These are phyloP conservation scores for Danio choprae DNA, from an alignment of 2,797 vertebrate species.

Conservation along the genomic window DNA sequence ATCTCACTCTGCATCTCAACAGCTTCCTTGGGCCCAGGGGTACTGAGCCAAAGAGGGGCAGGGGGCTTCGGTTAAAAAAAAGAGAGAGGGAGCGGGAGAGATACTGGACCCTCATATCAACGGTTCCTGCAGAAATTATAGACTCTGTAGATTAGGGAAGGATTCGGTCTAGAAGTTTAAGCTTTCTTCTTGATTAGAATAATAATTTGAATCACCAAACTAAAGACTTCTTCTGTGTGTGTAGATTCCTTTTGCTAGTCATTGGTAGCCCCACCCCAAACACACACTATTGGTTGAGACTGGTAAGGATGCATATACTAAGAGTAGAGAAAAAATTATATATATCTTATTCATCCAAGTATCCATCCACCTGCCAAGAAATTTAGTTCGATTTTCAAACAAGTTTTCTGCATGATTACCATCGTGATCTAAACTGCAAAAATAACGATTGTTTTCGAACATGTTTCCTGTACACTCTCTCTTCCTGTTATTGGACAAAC, in stretches of 20 bases:
- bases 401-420: background rate
- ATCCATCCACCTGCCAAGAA: constrained; percentile 65
- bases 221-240: no score
- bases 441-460: background rate
- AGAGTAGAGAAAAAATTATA: no score
- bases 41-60: background rate
- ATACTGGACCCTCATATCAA: constrained; percentile 46
- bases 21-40: constrained; percentile 30
- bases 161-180: no score
- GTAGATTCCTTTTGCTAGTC: no score
- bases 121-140: constrained; percentile 30
- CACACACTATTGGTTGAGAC: no score
- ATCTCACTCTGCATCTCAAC: constrained; percentile 39
- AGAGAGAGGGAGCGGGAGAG: constrained; percentile 16
- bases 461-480: no score
- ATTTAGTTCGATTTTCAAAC: background rate
- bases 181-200: no score
- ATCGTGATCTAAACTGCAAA: background rate
- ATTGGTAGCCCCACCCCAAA: no score
- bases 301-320: no score
- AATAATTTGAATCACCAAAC: no score
- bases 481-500: background rate
- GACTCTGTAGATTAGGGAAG: no score
- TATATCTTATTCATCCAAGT: constrained; percentile 59
- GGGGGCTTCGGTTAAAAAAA: background rate